Evolutionary conservation across 2,797 vertebrate species (phyloP).

Genomic region (Potorous gilbertii): DNA sequence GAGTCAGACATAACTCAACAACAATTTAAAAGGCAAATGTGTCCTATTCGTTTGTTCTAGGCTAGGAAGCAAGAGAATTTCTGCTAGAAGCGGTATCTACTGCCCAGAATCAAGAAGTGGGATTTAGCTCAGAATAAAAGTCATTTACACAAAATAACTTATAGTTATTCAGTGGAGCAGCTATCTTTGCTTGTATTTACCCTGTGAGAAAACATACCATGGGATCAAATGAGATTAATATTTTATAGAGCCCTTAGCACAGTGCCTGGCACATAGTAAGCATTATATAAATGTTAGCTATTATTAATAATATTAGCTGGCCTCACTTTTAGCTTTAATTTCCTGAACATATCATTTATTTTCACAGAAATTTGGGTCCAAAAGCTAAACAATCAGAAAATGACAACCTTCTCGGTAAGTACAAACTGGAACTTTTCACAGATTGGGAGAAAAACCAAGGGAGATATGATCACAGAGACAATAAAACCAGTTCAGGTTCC

Average conservation of each 20-base stretch:
- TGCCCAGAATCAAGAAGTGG: background rate
- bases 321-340: background rate
- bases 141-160: background rate
- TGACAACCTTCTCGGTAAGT: rapidly evolving
- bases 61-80: background rate
- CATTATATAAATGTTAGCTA: background rate
- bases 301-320: background rate
- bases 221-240: background rate
- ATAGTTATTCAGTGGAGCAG: background rate
- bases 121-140: background rate
- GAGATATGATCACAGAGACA: background rate
- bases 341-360: background rate
- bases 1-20: background rate
- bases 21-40: background rate
- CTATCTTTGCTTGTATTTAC: background rate
- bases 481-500: background rate
- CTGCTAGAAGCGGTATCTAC: background rate
- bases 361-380: slow-evolving; percentile 42
- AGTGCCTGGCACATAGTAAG: background rate
- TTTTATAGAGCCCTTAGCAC: background rate
- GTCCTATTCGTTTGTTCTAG: background rate
- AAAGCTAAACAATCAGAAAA: background rate
- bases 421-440: background rate
- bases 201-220: background rate
- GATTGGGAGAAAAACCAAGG: background rate